Percentiles rank a stretch among this genome's conserved stretches.
Evolutionary conservation across 2,113 vertebrate species (phyloP).

Genomic region (Scophthalmus maximus): DNA sequence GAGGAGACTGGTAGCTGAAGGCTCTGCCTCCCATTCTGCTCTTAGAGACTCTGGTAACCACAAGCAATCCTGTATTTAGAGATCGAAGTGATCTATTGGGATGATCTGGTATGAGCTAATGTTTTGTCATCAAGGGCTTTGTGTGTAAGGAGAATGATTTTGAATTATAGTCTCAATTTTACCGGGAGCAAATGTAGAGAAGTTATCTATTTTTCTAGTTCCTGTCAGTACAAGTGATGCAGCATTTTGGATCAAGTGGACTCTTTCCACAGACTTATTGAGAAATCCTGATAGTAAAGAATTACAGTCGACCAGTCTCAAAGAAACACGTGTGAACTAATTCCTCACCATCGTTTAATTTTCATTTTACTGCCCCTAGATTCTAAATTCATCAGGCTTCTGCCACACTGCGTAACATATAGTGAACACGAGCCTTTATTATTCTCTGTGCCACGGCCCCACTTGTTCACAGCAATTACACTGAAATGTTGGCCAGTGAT

Average conservation of each 20-base stretch:
- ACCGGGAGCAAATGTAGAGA: neutral
- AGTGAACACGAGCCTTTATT: slow-evolving; percentile 29
- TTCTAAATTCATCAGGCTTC: slow-evolving; percentile 26
- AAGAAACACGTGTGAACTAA: neutral
- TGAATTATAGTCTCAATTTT: neutral
- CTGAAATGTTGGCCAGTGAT: slow-evolving; percentile 67
- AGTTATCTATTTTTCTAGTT: neutral
- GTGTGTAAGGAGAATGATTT: neutral
- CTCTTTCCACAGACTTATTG: neutral
- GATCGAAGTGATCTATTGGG: neutral
- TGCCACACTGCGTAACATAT: slow-evolving; percentile 33
- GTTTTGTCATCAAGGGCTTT: neutral
- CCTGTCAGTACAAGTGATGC: neutral
- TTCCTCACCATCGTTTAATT: neutral
- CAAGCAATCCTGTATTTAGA: neutral
- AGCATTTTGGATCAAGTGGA: neutral
- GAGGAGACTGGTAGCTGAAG: neutral
- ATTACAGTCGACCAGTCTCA: neutral
- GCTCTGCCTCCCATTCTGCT: neutral
- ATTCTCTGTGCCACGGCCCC: slow-evolving; percentile 26
- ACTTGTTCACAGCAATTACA: slow-evolving; percentile 61
- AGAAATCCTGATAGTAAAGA: neutral
- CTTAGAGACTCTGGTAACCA: neutral
- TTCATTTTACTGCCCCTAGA: slow-evolving; percentile 39
- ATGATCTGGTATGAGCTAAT: neutral